Evolutionary conservation across 2,797 vertebrate genomes (phyloP).

Genomic region (Liparis tanakae): DNA sequence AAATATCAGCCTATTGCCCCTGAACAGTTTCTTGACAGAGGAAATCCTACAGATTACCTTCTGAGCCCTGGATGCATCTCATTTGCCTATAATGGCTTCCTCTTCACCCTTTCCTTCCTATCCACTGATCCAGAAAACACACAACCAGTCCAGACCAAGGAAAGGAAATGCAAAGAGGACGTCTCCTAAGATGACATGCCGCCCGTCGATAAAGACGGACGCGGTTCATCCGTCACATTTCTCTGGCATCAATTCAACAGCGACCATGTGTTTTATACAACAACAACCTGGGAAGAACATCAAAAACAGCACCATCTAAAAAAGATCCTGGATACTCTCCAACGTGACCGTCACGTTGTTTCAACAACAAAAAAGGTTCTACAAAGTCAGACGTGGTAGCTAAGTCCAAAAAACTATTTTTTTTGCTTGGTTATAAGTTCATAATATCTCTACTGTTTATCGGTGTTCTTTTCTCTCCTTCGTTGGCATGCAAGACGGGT

Average conservation of each 20-base stretch:
- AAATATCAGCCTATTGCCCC: constrained; percentile 74
- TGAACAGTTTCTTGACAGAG: constrained; percentile 71
- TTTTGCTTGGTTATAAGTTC: constrained; percentile 73
- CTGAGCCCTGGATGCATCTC: constrained; percentile 33
- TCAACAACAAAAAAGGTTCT: constrained; percentile 67
- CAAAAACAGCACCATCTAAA: constrained; percentile 79
- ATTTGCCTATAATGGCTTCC: constrained; percentile 38
- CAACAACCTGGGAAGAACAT: constrained; percentile 74
- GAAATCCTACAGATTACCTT: constrained; percentile 57
- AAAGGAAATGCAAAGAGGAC: constrained; percentile 48
- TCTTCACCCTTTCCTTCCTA: constrained; percentile 30
- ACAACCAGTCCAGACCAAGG: constrained; percentile 18
- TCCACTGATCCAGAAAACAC: constrained; percentile 46
- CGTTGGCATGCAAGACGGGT: constrained; percentile 73
- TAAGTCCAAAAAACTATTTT: constrained; percentile 62
- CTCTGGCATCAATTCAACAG: constrained; percentile 56
- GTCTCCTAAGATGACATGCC: constrained; percentile 24
- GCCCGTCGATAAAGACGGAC: constrained; percentile 44
- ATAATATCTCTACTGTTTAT: constrained; percentile 68
- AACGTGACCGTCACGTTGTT: constrained; percentile 67
- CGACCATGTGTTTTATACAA: constrained; percentile 55
- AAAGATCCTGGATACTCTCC: constrained; percentile 74
- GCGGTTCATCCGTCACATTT: constrained; percentile 53
- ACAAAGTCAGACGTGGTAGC: constrained; percentile 74
- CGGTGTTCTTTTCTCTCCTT: constrained; percentile 55